A percentile compares a stretch with the other conserved stretches of the same genome.
These are phyloP conservation scores for Harpalus rubripes DNA, from an alignment of 2,888 invertebrate species.

Conservation along the genomic window DNA sequence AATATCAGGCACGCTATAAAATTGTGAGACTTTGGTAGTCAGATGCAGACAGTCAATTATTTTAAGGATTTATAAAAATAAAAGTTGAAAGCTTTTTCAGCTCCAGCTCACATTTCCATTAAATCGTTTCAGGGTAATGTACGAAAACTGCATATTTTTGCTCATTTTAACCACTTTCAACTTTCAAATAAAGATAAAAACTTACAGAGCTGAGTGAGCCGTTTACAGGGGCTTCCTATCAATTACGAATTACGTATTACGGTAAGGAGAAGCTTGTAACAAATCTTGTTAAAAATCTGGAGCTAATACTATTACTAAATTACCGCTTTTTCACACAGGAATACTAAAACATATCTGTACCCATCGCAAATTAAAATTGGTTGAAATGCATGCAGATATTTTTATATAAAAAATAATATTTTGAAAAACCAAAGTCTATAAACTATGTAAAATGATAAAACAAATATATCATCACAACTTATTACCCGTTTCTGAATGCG, in stretches of 20 bases:
- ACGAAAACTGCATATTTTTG: slow-evolving; percentile 9
- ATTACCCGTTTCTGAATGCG: too few species aligned
- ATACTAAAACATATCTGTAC: too few species aligned
- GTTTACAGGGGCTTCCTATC: not conserved
- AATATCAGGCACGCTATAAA: not conserved
- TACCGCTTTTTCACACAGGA: not conserved
- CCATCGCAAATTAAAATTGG: too few species aligned
- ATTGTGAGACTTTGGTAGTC: not conserved
- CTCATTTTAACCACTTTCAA: slow-evolving; percentile 3
- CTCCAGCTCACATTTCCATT: not conserved
- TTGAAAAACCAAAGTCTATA: too few species aligned
- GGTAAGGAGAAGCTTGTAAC: not conserved
- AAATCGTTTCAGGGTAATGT: slow-evolving; percentile 8
- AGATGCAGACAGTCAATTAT: slow-evolving; percentile 2
- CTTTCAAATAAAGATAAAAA: slow-evolving; percentile 5
- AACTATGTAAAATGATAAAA: too few species aligned
- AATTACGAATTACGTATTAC: too few species aligned
- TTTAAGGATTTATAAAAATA: slow-evolving; percentile 15
- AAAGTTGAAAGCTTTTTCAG: not conserved
- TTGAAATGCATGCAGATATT: too few species aligned
- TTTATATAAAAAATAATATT: too few species aligned
- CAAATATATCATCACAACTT: too few species aligned
- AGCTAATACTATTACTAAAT: not conserved
- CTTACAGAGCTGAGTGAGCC: not conserved
- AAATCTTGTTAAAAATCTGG: not conserved